A percentile compares a stretch with the other conserved stretches of the same genome.
Conservation (phyloP, 2,888 invertebrate genomes). For the Sarcophaga carnaria region DNA sequence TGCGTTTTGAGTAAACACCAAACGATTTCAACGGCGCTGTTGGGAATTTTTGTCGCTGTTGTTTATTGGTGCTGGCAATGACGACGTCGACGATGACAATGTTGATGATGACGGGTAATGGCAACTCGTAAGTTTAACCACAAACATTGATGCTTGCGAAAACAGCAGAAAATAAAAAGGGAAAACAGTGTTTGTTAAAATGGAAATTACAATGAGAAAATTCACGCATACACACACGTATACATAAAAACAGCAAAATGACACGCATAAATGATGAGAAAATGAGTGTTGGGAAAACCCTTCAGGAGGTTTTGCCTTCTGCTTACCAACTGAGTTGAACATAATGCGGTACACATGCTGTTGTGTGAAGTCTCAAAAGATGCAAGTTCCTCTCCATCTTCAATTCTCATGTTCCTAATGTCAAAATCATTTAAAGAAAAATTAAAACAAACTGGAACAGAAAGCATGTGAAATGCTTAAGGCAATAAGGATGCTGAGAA, state of each 20-base stretch:
- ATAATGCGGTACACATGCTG: slow-evolving; percentile 45
- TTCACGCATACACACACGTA: slow-evolving; percentile 47
- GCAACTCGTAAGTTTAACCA: slow-evolving; percentile 64
- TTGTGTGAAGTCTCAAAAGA: slow-evolving; percentile 12
- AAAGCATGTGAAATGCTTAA: not conserved
- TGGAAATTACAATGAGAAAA: slow-evolving; percentile 63
- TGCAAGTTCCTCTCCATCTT: not conserved
- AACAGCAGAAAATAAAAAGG: slow-evolving; percentile 30
- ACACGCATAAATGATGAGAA: slow-evolving; percentile 64
- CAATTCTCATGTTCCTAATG: not conserved
- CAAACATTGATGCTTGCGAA: slow-evolving; percentile 61
- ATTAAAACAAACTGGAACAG: not conserved
- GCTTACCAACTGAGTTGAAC: slow-evolving; percentile 53
- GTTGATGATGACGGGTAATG: slow-evolving; percentile 36
- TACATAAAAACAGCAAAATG: slow-evolving; percentile 36
- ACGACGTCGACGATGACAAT: slow-evolving; percentile 8
- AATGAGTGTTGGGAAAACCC: slow-evolving; percentile 48
- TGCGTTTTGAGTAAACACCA: slow-evolving; percentile 32
- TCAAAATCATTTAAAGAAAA: slow-evolving; percentile 4
- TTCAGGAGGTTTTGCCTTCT: slow-evolving; percentile 35
- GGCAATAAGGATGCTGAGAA: not conserved
- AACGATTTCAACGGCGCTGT: slow-evolving; percentile 43
- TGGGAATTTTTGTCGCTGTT: slow-evolving; percentile 40
- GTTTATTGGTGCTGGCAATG: slow-evolving; percentile 11
- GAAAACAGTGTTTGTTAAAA: slow-evolving; percentile 53